Percentiles rank a stretch among this genome's conserved stretches.
These are phyloP conservation scores for Linnaemya vulpina DNA, from an alignment of 2,888 invertebrate genomes.

Conservation along the genomic window DNA sequence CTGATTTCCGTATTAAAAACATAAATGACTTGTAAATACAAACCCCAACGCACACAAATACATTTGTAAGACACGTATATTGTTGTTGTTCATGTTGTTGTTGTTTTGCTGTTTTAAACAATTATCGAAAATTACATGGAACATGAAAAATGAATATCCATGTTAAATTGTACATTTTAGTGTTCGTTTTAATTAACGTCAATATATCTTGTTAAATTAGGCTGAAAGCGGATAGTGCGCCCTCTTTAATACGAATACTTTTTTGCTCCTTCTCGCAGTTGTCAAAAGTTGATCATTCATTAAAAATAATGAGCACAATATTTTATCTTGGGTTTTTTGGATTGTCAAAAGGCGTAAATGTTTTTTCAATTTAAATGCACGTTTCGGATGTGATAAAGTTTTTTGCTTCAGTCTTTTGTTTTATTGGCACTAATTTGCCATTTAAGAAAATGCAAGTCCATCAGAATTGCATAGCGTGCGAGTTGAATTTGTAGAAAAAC, in stretches of 20 bases:
- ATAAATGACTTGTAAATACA: not conserved
- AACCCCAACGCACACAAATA: not conserved
- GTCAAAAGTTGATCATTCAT: conserved; percentile 38
- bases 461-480: no score
- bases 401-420: conserved; percentile 7
- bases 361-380: not conserved
- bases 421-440: not conserved
- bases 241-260: not conserved
- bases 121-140: not conserved
- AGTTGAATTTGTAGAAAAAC: no score
- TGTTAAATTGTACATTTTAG: conserved; percentile 55
- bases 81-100: not conserved
- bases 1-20: conserved; percentile 27
- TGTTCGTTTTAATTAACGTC: conserved; percentile 64
- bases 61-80: not conserved
- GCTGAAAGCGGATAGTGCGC: conserved; percentile 8
- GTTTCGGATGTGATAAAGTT: not conserved
- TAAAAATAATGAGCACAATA: conserved; percentile 47
- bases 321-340: not conserved
- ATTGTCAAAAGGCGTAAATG: not conserved
- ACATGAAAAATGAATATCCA: conserved; percentile 37
- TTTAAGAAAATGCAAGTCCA: no score
- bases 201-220: conserved; percentile 60
- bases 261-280: not conserved
- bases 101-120: conserved; percentile 5